These are phyloP conservation scores for Colius striatus DNA, from an alignment of 2,113 vertebrate genomes.

Conservation along the genomic window DNA sequence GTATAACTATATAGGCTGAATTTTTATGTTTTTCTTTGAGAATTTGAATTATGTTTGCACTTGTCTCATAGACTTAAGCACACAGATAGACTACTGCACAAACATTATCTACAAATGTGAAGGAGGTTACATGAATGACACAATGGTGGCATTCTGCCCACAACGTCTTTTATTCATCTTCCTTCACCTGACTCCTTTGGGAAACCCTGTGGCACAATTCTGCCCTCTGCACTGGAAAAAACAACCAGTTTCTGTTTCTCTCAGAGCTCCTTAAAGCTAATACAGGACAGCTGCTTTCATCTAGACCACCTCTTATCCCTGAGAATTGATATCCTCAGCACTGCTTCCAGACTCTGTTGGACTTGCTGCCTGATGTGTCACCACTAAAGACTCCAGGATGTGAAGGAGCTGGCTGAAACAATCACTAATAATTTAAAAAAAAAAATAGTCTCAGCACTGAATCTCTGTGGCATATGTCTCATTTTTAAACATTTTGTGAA, in stretches of 20 bases:
- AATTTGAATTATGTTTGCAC: not conserved
- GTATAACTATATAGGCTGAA: not conserved
- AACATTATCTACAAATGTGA: not conserved
- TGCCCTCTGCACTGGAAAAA: not conserved
- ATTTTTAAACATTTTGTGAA: not conserved
- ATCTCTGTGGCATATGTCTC: not conserved
- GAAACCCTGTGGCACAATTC: not conserved
- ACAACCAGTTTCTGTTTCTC: accelerated
- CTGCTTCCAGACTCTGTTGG: not conserved
- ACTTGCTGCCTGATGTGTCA: not conserved
- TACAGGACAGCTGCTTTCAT: not conserved
- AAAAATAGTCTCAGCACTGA: not conserved
- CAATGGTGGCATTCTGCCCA: accelerated
- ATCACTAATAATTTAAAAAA: not conserved
- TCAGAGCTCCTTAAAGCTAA: not conserved
- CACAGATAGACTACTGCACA: not conserved
- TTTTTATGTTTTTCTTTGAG: not conserved
- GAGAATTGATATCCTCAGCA: not conserved
- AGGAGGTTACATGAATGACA: too few relatives aligned
- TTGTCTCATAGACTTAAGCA: accelerated
- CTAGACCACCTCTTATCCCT: not conserved
- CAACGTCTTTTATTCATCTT: not conserved
- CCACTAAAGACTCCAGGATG: not conserved
- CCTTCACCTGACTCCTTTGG: not conserved
- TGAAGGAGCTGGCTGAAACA: not conserved